These are phyloP conservation scores for Eulacestoma nigropectus DNA, from an alignment of 2,113 vertebrate species.

Conservation along the genomic window DNA sequence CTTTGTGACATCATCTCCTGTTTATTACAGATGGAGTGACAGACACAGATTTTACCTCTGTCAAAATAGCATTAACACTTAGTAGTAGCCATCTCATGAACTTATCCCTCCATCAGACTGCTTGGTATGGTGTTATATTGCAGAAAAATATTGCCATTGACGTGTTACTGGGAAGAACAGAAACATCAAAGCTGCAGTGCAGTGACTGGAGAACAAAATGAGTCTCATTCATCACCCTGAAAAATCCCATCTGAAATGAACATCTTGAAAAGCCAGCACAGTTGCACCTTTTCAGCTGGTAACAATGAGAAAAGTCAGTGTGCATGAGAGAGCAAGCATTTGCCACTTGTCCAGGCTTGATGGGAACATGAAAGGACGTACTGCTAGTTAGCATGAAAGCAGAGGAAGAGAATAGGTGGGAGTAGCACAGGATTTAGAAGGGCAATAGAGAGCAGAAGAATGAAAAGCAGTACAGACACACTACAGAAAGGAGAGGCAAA, in stretches of 20 bases:
- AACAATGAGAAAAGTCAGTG: background rate
- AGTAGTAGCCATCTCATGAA: background rate
- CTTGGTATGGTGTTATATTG: background rate
- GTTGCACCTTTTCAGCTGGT: background rate
- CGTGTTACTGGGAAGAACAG: background rate
- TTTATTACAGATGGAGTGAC: constrained; percentile 37
- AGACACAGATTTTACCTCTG: constrained; percentile 37
- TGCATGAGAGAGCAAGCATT: background rate
- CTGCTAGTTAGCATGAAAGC: background rate
- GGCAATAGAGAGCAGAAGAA: background rate
- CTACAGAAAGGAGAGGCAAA: background rate
- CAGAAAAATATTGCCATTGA: background rate
- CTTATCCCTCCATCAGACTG: constrained; percentile 1
- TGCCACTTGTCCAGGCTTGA: background rate
- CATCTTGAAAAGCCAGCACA: background rate
- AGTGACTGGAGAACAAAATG: background rate
- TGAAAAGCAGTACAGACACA: background rate
- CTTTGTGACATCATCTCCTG: background rate
- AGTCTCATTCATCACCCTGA: background rate
- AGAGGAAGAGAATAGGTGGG: background rate
- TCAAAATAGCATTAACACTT: constrained; percentile 19
- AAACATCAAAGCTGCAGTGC: background rate
- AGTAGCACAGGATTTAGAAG: background rate
- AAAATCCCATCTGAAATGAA: background rate
- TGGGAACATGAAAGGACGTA: background rate